Base-by-base conservation (phyloP, 2,113 vertebrate genomes). In the Nothoprocta perdicaria region DNA sequence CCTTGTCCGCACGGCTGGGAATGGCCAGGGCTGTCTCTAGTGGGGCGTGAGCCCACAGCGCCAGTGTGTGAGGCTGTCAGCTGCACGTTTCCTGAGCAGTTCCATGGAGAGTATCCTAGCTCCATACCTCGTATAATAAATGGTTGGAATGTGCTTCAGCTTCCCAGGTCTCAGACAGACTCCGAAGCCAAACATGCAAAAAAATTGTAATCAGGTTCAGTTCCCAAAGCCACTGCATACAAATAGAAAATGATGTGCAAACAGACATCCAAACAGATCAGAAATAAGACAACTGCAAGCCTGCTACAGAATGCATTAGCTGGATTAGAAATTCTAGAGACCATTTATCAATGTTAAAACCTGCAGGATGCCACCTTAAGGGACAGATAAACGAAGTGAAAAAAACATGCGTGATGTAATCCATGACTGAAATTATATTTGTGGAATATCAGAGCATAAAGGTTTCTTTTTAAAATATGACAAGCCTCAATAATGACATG, bases 131-230 rank as follows among this genome's bases (percentile, higher is more conserved):
- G 9, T 23, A 14, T 2, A n/a, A 5, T 33, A 38, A 82, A 50
- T 14, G 53, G n/a, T 29, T 13, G 57, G 22, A 65, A 50, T 3
- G 31, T 19, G 17, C 7, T n/a, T 38, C 50, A 23, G 17, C 27
- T 58, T 75, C 63, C 31, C 57, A 71, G 16, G 4, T 8, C 15
- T 63, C 0, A 0, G 41, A 2, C 2, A 68, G 31, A 22, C 14
- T 17, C 43, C 23, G 11, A 50, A 33, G 38, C 13, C 53, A 27
- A 41, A 35, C 9, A 66, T n/a, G 71, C 45, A 21, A 1, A 38
- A 62, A 78, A 74, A 33, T 69, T 93, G 9, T 63, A 60, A 77
- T 48, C 66, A 65, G 43, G 38, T 60, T 74, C 76, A 68, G 45
- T 88, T 84, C 65, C 68, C 55, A 78, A 90, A 15, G 15, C 41